These are phyloP conservation scores for Taphrorychus bicolor DNA, from an alignment of 2,888 invertebrate species.

Conservation along the genomic window DNA sequence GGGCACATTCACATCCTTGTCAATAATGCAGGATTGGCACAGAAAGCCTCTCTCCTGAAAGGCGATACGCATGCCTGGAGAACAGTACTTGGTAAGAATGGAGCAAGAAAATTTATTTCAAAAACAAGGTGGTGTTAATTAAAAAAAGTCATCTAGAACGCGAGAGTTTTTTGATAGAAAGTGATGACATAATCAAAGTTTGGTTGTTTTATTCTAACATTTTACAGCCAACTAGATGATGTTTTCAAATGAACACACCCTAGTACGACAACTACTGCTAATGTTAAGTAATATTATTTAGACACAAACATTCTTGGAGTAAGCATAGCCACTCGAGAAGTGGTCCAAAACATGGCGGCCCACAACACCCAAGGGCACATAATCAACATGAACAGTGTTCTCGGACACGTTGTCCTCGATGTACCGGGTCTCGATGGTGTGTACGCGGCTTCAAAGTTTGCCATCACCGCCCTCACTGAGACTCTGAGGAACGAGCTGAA, in stretches of 20 bases:
- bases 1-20: conserved; percentile 43
- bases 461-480: conserved; percentile 45
- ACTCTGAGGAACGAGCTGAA: conserved; percentile 43
- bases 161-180: too few species aligned
- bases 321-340: conserved; percentile 46
- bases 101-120: not conserved
- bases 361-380: conserved; percentile 44
- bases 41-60: conserved; percentile 11
- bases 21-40: conserved; percentile 38
- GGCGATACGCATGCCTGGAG: conserved; percentile 26
- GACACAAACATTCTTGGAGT: conserved; percentile 46
- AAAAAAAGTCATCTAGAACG: too few species aligned
- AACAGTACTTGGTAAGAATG: conserved; percentile 16
- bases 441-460: conserved; percentile 46
- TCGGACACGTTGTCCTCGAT: conserved; percentile 42
- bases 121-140: too few species aligned
- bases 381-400: conserved; percentile 44
- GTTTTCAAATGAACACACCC: too few species aligned
- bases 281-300: too few species aligned
- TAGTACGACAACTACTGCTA: too few species aligned
- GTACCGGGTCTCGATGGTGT: conserved; percentile 37
- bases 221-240: too few species aligned
- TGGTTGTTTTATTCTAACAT: too few species aligned
- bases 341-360: conserved; percentile 43
- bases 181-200: too few species aligned